phyloP scores from a whole-genome alignment of 2,797 vertebrate genomes.

The Ispidina lecontei region DNA sequence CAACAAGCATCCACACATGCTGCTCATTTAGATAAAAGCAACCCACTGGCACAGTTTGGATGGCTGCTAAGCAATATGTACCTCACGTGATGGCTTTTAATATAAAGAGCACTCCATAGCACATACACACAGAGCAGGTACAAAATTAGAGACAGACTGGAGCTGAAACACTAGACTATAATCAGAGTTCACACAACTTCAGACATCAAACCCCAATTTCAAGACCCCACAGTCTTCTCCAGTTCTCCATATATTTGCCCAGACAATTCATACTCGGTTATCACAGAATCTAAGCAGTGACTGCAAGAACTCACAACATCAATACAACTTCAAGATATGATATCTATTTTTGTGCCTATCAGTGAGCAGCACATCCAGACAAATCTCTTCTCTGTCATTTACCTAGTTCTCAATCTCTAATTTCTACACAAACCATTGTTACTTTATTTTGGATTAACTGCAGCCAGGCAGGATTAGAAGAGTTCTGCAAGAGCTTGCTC shows the following conservation, averaged over 20 bases:
- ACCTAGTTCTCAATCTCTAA: not conserved
- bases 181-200: slow-evolving; percentile 4
- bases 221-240: not conserved
- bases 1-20: slow-evolving; percentile 19
- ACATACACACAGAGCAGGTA: slow-evolving; percentile 15
- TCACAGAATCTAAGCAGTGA: not conserved
- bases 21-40: slow-evolving; percentile 68
- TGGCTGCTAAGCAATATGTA: slow-evolving; percentile 45
- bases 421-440: not conserved
- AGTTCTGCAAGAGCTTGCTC: not conserved
- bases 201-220: not conserved
- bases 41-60: slow-evolving; percentile 35
- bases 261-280: not conserved
- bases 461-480: not conserved
- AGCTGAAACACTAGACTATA: slow-evolving; percentile 20
- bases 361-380: not conserved
- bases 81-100: slow-evolving; percentile 31
- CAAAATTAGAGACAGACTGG: slow-evolving; percentile 40
- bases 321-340: not conserved
- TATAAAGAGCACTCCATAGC: not conserved
- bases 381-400: not conserved
- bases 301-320: fast-evolving
- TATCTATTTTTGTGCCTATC: not conserved
- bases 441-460: not conserved
- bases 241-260: not conserved